Base-by-base conservation (phyloP, 2,888 invertebrate genomes). In the Chelonus formosanus region DNA sequence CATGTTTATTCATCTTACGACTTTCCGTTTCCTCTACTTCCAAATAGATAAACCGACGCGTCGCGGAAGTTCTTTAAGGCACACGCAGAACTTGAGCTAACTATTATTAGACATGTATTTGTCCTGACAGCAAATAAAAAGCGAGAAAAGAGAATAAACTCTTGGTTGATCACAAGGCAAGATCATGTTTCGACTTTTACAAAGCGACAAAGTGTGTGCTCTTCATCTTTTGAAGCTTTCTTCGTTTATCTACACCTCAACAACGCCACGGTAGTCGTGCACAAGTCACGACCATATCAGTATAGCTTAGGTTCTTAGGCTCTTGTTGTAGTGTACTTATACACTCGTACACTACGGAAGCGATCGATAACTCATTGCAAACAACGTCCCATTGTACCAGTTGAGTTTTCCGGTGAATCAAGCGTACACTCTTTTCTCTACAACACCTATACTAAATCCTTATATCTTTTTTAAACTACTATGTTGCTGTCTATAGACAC, bases 331-430 rank as follows among this genome's bases (percentile, higher is more conserved):
- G 56, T 59, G 59, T 60, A 53, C 54, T 64, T 59, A 20, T 20
- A 53, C 68, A 67, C 69, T 66, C 71, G 74, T 71, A 72, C 70
- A 65, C 70, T 60, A 70, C 68, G 74, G 74, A 73, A 76, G 72
- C 78, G 78, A 77, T 78, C 78, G 78, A 78, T 78, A 77, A 73
- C 72, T 73, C 75, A 73, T 74, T 73, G 75, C 74, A 71, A 72
- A 72, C 70, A 74, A 78, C 77, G 76, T 75, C 73, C 76, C 74
- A 74, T 75, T 74, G 78, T 78, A 71, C 65, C 50, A 68, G 52
- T 47, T 47, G 60, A 65, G 55, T 65, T 55, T 54, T 60, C 43
- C 55, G 48, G 48, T 40, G 47, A 48, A 60, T 50, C 50, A 60
- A 50, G 32, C 43, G 31, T 47, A 47, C 47, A 47, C 34, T 52